A percentile compares a stretch with the other conserved stretches of the same genome.
These are phyloP conservation scores for Darevskia nairensis DNA, from an alignment of 2,797 vertebrate species.

Conservation along the genomic window DNA sequence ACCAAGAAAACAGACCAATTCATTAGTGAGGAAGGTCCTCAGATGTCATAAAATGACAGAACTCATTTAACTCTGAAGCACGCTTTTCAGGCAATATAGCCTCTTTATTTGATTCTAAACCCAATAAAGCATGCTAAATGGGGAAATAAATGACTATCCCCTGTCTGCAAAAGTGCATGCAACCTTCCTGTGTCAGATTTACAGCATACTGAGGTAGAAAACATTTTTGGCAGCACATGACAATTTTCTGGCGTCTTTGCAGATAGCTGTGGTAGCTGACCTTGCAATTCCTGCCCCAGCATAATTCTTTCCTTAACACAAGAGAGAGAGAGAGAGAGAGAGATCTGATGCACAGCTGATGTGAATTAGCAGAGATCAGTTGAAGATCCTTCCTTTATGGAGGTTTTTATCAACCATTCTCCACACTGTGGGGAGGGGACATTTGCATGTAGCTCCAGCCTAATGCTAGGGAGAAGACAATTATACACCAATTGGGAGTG, in stretches of 20 bases:
- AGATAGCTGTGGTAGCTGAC: slow-evolving; percentile 36
- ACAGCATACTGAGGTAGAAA: neutral
- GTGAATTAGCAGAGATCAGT: slow-evolving; percentile 5
- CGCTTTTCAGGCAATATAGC: neutral
- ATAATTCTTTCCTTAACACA: slow-evolving; percentile 23
- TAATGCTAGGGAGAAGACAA: neutral
- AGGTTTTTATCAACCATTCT: slow-evolving; percentile 7
- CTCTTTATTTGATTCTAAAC: slow-evolving; percentile 14
- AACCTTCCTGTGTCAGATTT: slow-evolving; percentile 21
- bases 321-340: neutral
- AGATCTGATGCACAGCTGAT: slow-evolving; percentile 11
- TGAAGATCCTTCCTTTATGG: neutral
- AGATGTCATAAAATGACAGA: neutral
- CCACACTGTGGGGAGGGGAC: neutral
- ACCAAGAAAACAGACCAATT: neutral
- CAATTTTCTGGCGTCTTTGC: slow-evolving; percentile 27
- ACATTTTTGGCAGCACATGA: neutral
- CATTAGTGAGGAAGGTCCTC: neutral
- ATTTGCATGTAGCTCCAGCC: neutral
- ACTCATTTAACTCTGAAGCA: neutral
- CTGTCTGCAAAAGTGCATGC: neutral
- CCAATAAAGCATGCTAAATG: slow-evolving; percentile 13
- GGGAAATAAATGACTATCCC: slow-evolving; percentile 22
- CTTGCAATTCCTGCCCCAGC: slow-evolving; percentile 21
- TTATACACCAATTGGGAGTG: neutral